These are phyloP conservation scores for Xestia sexstrigata DNA, from an alignment of 2,888 invertebrate genomes.

Conservation along the genomic window DNA sequence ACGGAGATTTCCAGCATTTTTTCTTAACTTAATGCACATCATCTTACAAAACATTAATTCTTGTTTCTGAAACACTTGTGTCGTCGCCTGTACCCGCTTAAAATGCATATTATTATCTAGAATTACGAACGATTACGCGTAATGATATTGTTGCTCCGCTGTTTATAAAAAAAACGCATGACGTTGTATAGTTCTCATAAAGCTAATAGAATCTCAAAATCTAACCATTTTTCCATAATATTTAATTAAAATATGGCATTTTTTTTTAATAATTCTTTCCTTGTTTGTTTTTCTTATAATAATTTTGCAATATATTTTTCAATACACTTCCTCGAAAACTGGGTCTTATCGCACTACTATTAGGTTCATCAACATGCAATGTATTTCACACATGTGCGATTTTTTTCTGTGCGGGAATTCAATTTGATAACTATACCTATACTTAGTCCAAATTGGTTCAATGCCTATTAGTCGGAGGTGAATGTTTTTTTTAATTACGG, in stretches of 20 bases:
- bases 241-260: background rate
- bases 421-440: no score
- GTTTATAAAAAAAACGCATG: slow-evolving; percentile 19
- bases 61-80: slow-evolving; percentile 9
- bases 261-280: background rate
- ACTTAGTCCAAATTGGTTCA: no score
- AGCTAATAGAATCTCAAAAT: slow-evolving; percentile 56
- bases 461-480: no score
- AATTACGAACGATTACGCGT: slow-evolving; percentile 61
- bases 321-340: no score
- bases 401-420: no score
- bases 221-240: slow-evolving; percentile 29
- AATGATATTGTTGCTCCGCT: slow-evolving; percentile 44
- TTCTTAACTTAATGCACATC: background rate
- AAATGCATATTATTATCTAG: slow-evolving; percentile 64
- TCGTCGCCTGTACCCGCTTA: slow-evolving; percentile 23
- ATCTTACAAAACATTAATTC: background rate
- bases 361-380: no score
- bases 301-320: background rate
- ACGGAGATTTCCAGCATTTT: no score
- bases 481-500: no score
- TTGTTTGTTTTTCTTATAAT: background rate
- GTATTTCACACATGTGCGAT: no score
- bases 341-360: no score
- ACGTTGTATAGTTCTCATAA: slow-evolving; percentile 34